These are phyloP conservation scores for Delia radicum DNA, from an alignment of 1,140 invertebrate genomes.

Conservation along the genomic window DNA sequence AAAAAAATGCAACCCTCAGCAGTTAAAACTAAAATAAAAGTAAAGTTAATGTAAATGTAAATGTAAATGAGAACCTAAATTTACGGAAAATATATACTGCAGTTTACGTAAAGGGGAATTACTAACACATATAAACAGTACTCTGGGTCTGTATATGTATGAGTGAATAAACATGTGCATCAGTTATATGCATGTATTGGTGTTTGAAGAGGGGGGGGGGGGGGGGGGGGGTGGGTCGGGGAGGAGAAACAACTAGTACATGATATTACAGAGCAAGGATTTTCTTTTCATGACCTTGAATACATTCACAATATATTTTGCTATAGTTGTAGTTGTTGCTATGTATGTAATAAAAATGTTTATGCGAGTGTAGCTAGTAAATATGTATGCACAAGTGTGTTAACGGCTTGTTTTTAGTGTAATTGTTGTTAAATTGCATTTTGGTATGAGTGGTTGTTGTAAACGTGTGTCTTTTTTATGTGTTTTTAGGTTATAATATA, in stretches of 20 bases:
- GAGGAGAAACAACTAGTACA: conserved; percentile 1
- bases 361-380: not conserved
- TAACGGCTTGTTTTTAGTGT: too few species aligned
- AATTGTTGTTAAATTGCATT: not conserved
- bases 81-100: too few species aligned
- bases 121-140: too few species aligned
- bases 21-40: too few species aligned
- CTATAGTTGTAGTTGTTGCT: conserved; percentile 7
- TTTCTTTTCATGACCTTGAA: not conserved
- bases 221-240: too few species aligned
- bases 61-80: too few species aligned
- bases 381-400: not conserved
- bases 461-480: not conserved
- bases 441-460: not conserved
- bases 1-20: not conserved
- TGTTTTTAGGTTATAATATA: not conserved
- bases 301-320: not conserved
- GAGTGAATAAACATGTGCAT: not conserved
- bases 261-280: conserved; percentile 10
- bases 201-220: too few species aligned
- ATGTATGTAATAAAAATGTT: not conserved
- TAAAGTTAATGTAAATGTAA: too few species aligned
- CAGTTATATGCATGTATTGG: too few species aligned
- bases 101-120: too few species aligned
- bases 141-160: not conserved